Evolutionary conservation across 2,888 invertebrate species (phyloP).

Genomic region (Trachelus tabidus): DNA sequence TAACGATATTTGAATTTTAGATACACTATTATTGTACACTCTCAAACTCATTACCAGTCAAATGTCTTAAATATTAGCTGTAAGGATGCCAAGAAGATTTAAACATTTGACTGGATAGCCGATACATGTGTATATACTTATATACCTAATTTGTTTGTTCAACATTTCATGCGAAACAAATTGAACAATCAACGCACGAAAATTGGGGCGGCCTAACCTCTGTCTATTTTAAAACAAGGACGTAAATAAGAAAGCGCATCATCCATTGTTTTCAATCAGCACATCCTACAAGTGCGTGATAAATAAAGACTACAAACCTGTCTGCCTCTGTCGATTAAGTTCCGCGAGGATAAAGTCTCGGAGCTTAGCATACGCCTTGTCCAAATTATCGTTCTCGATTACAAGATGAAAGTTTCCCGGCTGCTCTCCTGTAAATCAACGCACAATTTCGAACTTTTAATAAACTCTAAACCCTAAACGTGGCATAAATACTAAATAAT

Average conservation of each 20-base stretch:
- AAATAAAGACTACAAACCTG: conserved; percentile 30
- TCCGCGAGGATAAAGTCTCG: conserved; percentile 77
- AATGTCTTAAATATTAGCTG: background rate
- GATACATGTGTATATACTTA: background rate
- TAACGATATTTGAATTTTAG: background rate
- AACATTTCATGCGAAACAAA: background rate
- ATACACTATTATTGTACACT: background rate
- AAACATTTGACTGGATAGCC: background rate
- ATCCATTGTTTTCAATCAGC: background rate
- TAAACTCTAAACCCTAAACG: no score
- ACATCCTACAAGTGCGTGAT: background rate
- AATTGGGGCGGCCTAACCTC: background rate
- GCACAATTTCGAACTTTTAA: background rate
- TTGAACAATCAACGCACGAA: background rate
- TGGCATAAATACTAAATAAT: conserved; percentile 3
- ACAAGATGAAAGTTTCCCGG: conserved; percentile 86
- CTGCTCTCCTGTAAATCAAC: conserved; percentile 63
- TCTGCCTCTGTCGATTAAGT: conserved; percentile 68
- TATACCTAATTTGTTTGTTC: background rate
- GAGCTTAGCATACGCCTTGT: conserved; percentile 81
- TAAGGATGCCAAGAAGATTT: background rate
- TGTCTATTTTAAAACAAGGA: background rate
- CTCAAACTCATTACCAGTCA: background rate
- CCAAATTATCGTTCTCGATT: conserved; percentile 85
- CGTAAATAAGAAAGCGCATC: background rate